Base-by-base conservation (phyloP, 2,888 invertebrate species). In the Aleiodes testaceus region DNA sequence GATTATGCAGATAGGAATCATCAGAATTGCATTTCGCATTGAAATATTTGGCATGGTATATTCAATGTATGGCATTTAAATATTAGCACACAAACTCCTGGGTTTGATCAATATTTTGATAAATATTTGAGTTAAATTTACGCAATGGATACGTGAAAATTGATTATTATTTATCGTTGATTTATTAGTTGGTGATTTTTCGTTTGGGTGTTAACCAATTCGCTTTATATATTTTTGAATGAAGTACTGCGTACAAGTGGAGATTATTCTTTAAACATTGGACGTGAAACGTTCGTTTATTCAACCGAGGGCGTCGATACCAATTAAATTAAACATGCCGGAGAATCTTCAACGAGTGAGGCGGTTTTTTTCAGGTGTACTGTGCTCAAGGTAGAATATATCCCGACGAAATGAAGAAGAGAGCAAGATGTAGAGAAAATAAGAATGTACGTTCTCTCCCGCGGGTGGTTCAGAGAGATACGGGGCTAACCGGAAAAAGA, bases 301-400 rank as follows among this genome's bases (percentile, higher is more conserved):
- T 80, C 79, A 76, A 78, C 76, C 78, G 80, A 81, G 82, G 80
- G 79, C 84, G 85, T 84, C 84, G 82, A 84, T 84, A 81, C 82
- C 84, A 84, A 84, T 84, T 85, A 84, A 85, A 84, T 81, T 82
- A 82, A 84, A 81, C 79, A 79, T 78, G 79, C 75, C 78, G 65
- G 47, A 77, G 79, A 77, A 79, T 77, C 78, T 78, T 76, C 76
- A 36, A 36, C 70, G 76, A 26, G 26, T 47, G 47, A 66, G 76
- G 36, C 36, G 45, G 53, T 36, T 36, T 36, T 36, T 36, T 66
- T 63, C 61, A 63, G 36, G 50, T 63, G 61, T 44, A 16, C 16
- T 14, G 4, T 3, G 16, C 47, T 47, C 16, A 47, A 16, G 64
- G 50, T 47, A 16, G 65, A 63, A 55, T 49, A 52, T 47, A 7